A percentile compares a stretch with the other conserved stretches of the same genome.
Evolutionary conservation across 2,113 vertebrate species (phyloP).

Genomic region (Beaufortia kweichowensis): DNA sequence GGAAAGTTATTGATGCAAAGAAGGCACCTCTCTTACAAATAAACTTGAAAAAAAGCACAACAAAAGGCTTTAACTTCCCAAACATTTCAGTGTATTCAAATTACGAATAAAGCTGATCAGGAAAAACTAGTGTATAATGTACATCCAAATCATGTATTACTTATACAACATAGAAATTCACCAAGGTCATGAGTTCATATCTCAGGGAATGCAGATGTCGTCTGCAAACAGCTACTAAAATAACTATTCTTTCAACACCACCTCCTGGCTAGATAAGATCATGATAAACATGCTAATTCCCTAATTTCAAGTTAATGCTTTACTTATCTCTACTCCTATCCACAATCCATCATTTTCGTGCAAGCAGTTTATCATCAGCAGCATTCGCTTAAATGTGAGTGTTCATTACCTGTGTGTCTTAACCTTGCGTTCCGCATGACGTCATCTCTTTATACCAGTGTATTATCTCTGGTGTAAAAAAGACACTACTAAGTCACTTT

Average conservation of each 20-base stretch:
- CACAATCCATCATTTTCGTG: background rate
- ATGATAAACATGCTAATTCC: background rate
- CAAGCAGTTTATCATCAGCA: background rate
- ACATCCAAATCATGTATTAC: background rate
- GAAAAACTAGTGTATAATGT: background rate
- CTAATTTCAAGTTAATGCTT: background rate
- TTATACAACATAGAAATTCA: too few species aligned
- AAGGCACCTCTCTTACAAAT: background rate
- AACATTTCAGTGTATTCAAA: too few species aligned
- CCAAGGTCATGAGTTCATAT: too few species aligned
- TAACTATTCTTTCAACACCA: background rate
- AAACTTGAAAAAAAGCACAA: background rate
- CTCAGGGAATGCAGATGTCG: too few species aligned
- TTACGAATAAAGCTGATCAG: background rate
- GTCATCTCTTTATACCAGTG: background rate
- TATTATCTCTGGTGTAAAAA: background rate
- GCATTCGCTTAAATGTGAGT: background rate
- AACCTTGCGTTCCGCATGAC: slow-evolving; percentile 1
- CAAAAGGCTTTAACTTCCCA: background rate
- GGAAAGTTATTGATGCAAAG: background rate
- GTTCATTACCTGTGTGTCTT: background rate
- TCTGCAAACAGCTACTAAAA: too few species aligned
- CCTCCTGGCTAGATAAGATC: background rate
- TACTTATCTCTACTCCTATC: background rate
- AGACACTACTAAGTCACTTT: background rate